Evolutionary conservation across 2,888 invertebrate genomes (phyloP), one percentile per base, ranked within the genome.

Genomic region (Endomychus coccineus): DNA sequence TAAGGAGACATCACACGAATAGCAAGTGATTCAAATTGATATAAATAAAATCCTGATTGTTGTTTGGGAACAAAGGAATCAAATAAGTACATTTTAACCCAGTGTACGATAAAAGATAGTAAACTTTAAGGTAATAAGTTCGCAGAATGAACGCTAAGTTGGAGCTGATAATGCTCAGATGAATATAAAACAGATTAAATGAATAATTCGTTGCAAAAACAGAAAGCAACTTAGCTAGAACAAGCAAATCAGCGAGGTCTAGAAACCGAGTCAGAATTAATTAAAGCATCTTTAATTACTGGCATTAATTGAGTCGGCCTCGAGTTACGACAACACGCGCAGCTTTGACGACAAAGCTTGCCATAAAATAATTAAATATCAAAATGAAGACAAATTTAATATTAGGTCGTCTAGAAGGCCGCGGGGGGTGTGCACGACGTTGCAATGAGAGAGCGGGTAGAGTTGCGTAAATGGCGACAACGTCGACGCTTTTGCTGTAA

Each of bases 331-430:
- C 55, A 58, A 56, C 55, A 53, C 55, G 55, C 54, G 48, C 48
- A 51, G 52, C 58, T 59, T 58, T 59, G 61, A 59, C 57, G 59
- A 60, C 61, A 59, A 59, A 61, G 59, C 58, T 58, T 54, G 56
- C 61, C 58, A 56, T 59, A 60, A 61, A 61, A 61, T 61, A 60
- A 62, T 62, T 62, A 62, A 61, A 61, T 61, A 61, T 59, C 61
- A 62, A 62, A 63, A 63, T 61, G 62, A 59, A 63, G 63, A 58
- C 58, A 59, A 61, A 61, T 60, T 61, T 60, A 61, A 62, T 61
- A 60, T 59, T 56, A 51, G 53, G 48, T 54, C 58, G 56, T 55
- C 55, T 57, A 49, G 51, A 47, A 48, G 46, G 52, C 50, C 44
- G 44, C 45, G 48, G 48, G 50, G 43, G 46, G 48, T 46, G 46